Evolutionary conservation across 2,888 invertebrate species (phyloP).

Genomic region (Baccha elongata): DNA sequence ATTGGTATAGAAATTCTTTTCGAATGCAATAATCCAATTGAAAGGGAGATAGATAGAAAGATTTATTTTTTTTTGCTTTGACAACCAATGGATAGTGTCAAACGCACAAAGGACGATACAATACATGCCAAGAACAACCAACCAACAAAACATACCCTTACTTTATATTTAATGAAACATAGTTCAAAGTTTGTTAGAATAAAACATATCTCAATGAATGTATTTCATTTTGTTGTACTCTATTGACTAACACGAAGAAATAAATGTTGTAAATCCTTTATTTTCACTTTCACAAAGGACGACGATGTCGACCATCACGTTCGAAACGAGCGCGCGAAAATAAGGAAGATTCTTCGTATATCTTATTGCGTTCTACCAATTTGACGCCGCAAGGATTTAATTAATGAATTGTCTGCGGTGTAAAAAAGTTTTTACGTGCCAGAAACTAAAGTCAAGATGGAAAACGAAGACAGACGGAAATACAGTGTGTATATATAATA

Average conservation of each 20-base stretch:
- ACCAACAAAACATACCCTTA: neutral
- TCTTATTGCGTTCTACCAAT: neutral
- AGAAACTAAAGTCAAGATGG: conserved; percentile 34
- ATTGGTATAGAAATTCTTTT: neutral
- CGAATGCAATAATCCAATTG: conserved; percentile 18
- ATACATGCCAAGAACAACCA: no score
- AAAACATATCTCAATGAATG: conserved; percentile 43
- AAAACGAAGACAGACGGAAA: neutral
- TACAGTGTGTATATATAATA: neutral
- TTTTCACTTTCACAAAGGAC: conserved; percentile 35
- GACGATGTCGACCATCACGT: neutral
- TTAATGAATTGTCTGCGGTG: conserved; percentile 70
- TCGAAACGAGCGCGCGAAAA: neutral
- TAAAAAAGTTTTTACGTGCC: conserved; percentile 53
- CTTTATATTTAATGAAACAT: neutral
- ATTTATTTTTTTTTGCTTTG: conserved; percentile 27
- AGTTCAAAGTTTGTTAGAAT: neutral
- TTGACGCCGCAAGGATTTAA: conserved; percentile 64
- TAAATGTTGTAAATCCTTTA: conserved; percentile 18
- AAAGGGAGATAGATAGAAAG: neutral
- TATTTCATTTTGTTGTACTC: conserved; percentile 10
- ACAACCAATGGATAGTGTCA: neutral
- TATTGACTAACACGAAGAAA: conserved; percentile 17
- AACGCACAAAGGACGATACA: conserved; percentile 6
- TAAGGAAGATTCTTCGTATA: neutral